phyloP scores from a whole-genome alignment of 2,888 invertebrate species.

The Marronus borbonicus region DNA sequence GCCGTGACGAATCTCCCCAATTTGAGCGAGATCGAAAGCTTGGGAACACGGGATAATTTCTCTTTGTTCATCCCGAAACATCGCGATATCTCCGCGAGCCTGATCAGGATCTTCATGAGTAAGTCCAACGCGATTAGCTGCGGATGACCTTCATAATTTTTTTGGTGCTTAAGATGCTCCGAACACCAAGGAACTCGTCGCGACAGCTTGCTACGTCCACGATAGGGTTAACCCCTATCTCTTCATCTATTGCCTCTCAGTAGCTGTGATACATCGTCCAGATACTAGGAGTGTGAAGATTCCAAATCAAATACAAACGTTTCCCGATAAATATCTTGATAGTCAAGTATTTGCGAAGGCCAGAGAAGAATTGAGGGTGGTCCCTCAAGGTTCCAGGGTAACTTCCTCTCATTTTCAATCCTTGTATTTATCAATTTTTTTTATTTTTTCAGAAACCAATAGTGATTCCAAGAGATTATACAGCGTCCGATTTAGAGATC shows the following conservation, averaged over 20 bases:
- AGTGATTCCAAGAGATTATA: slow-evolving; percentile 81
- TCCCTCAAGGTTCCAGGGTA: slow-evolving; percentile 71
- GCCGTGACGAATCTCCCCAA: slow-evolving; percentile 72
- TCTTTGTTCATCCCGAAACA: slow-evolving; percentile 83
- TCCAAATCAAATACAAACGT: slow-evolving; percentile 83
- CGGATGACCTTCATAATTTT: neutral
- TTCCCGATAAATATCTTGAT: slow-evolving; percentile 89
- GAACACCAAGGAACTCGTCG: slow-evolving; percentile 79
- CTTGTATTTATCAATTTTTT: neutral
- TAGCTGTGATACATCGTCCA: slow-evolving; percentile 81
- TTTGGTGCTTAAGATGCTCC: slow-evolving; percentile 74
- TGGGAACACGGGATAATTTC: slow-evolving; percentile 78
- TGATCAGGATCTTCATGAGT: slow-evolving; percentile 81
- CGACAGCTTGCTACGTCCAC: slow-evolving; percentile 80
- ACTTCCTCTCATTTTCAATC: neutral
- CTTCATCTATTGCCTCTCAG: slow-evolving; percentile 85
- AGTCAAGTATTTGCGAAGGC: slow-evolving; percentile 80
- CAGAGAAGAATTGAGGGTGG: slow-evolving; percentile 79
- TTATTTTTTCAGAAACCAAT: slow-evolving; percentile 74
- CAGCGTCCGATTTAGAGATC: slow-evolving; percentile 81
- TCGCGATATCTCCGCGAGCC: slow-evolving; percentile 78
- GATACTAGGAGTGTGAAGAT: slow-evolving; percentile 81
- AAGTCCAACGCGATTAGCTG: neutral
- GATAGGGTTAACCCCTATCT: slow-evolving; percentile 85
- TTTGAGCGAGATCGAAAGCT: slow-evolving; percentile 73